Evolutionary conservation across 2,888 invertebrate genomes (phyloP), one percentile per base, ranked within the genome.

Genomic region (Spisula solida): DNA sequence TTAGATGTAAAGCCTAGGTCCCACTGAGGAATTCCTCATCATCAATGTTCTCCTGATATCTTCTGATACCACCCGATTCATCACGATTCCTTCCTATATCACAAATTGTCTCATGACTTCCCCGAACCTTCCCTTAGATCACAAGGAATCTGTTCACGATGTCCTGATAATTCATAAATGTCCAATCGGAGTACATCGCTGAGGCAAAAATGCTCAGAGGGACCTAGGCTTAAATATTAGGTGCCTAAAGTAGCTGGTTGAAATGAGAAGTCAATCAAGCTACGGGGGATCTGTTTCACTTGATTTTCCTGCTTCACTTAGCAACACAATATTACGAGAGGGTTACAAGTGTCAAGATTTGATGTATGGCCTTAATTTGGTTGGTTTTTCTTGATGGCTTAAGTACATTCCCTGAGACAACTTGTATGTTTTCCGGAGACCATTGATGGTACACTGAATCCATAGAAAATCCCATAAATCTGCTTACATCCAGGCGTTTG

Each of bases 281-380:
- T 25, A 0, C 12, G 5, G n/a, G 12, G 56, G 25, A 66, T 66
- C 20, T 10, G 10, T 66, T 66, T 66, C 0, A n/a, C 25, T 25
- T 25, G 60, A 66, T 25, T n/a, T 66, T 66, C 60, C 25, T 66
- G n/a, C 60, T n/a, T 66, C n/a, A 66, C 60, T 25, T 25, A 10
- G 60, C 12, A 66, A 25, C n/a, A 2, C 60, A 66, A 66, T 66
- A 20, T 25, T 25, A 16, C 1, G 25, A 66, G 60, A 66, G 25
- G 41, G 60, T 25, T 66, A 66, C 60, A 66, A n/a, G 60, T 66
- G 60, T 66, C 60, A 66, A 66, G 60, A 66, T 25, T 66, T 66
- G 60, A 66, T 66, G 60, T 66, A 66, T 66, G 60, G 60, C 60
- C 60, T n/a, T 66, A 66, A 66, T 66, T 66, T 66, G 41, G 60